phyloP scores from a whole-genome alignment of 2,113 vertebrate species.

The Microcebus tavaratra region DNA sequence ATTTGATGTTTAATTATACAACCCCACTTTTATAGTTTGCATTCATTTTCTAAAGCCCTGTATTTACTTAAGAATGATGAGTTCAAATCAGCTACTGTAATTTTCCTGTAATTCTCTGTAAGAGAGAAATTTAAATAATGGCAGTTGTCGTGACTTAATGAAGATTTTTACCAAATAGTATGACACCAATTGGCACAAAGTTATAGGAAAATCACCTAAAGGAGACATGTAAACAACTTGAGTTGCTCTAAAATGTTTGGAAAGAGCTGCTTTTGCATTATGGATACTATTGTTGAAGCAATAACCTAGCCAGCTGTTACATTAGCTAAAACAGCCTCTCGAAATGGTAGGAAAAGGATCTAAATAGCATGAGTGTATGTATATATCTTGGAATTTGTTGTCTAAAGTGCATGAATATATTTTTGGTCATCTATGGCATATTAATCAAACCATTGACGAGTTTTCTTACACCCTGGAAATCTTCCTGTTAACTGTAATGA shows the following conservation, averaged over 20 bases:
- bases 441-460: constrained; percentile 65
- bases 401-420: constrained; percentile 65
- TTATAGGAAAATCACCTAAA: constrained; percentile 71
- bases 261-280: constrained; percentile 77
- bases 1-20: constrained; percentile 91
- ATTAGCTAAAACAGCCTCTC: constrained; percentile 77
- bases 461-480: constrained; percentile 68
- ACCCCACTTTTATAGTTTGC: constrained; percentile 78
- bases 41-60: constrained; percentile 68
- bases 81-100: constrained; percentile 74
- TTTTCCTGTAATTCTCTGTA: constrained; percentile 64
- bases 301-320: constrained; percentile 77
- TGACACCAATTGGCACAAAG: constrained; percentile 76
- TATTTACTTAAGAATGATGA: constrained; percentile 62
- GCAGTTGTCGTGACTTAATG: constrained; percentile 72
- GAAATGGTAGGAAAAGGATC: constrained; percentile 65
- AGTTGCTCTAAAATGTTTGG: constrained; percentile 80
- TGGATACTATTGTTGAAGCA: constrained; percentile 71
- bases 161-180: constrained; percentile 65
- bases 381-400: constrained; percentile 60
- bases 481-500: constrained; percentile 46
- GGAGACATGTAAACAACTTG: constrained; percentile 73
- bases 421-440: constrained; percentile 75
- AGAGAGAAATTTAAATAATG: constrained; percentile 73
- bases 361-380: constrained; percentile 54